Conservation (phyloP, 2,113 vertebrate genomes). For the Emydura subglobosa region DNA sequence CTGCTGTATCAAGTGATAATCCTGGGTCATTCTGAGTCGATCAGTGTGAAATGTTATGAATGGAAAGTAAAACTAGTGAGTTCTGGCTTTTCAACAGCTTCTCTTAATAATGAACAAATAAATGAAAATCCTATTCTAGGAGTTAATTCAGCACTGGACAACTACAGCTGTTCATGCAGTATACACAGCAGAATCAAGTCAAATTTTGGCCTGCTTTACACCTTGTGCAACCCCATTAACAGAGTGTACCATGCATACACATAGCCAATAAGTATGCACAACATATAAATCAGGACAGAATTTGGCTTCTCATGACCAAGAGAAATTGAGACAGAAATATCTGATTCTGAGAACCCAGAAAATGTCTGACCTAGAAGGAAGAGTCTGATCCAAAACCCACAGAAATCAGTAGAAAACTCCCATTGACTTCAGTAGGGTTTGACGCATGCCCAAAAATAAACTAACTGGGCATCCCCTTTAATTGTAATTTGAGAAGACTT, state of each 20-base stretch:
- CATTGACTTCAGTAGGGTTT: background rate
- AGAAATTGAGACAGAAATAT: background rate
- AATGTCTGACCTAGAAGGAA: background rate
- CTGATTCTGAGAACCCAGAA: background rate
- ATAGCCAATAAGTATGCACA: background rate
- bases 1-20: background rate
- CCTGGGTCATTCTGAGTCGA: background rate
- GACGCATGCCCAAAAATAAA: background rate
- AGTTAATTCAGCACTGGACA: background rate
- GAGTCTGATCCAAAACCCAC: background rate
- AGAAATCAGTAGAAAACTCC: background rate
- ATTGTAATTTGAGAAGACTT: conserved; percentile 13
- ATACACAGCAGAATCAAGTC: background rate
- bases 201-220: background rate
- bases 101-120: background rate
- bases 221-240: background rate
- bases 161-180: background rate
- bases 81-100: background rate
- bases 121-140: background rate
- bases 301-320: background rate
- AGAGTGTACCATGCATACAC: background rate
- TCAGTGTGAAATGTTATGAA: background rate
- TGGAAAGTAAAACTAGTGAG: background rate
- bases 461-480: background rate
- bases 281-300: background rate